These are phyloP conservation scores for Nothoprocta pentlandii DNA, from an alignment of 2,113 vertebrate genomes.

Conservation along the genomic window DNA sequence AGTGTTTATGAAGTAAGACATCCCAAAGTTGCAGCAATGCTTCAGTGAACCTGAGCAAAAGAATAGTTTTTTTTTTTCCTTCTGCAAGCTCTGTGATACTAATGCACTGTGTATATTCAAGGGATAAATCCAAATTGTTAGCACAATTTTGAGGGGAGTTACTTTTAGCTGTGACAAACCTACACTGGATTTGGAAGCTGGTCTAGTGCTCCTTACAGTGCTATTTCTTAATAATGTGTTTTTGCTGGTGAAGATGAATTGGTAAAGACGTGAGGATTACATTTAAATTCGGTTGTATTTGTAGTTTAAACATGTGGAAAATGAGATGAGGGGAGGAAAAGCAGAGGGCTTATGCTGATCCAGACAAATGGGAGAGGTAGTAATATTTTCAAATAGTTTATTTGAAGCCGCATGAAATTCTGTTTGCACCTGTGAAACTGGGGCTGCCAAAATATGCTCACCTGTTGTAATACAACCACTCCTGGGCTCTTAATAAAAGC, in stretches of 20 bases:
- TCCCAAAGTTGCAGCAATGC: neutral
- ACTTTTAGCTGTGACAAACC: neutral
- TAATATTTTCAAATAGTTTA: slow-evolving; percentile 34
- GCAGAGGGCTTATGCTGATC: slow-evolving; percentile 53
- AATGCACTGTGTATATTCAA: neutral
- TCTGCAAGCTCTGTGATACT: neutral
- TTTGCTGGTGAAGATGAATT: slow-evolving; percentile 55
- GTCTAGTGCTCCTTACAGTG: neutral
- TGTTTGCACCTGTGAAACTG: slow-evolving; percentile 8
- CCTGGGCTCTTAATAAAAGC: neutral
- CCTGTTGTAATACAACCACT: neutral
- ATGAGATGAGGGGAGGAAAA: slow-evolving; percentile 54
- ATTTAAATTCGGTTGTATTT: slow-evolving; percentile 52
- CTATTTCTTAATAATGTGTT: slow-evolving; percentile 43
- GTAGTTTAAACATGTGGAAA: slow-evolving; percentile 48
- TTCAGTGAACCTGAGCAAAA: neutral
- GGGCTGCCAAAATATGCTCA: neutral
- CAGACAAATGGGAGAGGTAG: slow-evolving; percentile 25
- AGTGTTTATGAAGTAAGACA: neutral
- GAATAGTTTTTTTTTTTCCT: too few species aligned
- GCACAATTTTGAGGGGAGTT: neutral
- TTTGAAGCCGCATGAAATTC: slow-evolving; percentile 46
- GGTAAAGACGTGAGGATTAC: slow-evolving; percentile 58
- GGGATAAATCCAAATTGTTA: neutral
- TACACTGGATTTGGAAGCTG: neutral